Base-by-base conservation (phyloP, 2,888 invertebrate genomes). In the Lithophane ornitopus region DNA sequence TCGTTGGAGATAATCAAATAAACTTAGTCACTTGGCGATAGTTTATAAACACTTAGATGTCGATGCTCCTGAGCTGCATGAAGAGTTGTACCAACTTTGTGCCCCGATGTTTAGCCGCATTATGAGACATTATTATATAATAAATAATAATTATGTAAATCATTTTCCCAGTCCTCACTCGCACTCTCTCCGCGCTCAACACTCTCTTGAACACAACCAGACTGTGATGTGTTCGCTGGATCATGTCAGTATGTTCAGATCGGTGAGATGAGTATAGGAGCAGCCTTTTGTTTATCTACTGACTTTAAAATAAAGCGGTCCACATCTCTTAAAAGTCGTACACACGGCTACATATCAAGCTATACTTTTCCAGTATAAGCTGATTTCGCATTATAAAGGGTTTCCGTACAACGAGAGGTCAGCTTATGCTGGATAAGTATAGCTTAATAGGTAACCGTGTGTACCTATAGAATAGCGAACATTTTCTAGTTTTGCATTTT, bases 401-500 rank as follows among this genome's bases (percentile, higher is more conserved):
- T 34, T 34, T 34, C 34, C 34, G 6, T 34, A 34, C 34, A 34
- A 34, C 4, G 34, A 34, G 34, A 34, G 34, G 34, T 34, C 34
- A 34, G 34, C 34, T 34, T 34, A 34, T 34, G 34, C 34, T 34
- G 34, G 34, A 34, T 34, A 34, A 6, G 34, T 34, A 34, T 34
- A 34, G 34, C 34, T 34, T 34, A 6, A 34, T 34, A 34, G 4
- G 6, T 34, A 34, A 6, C 34, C 34, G 34, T 34, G 34, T 34
- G 3, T n/a, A 34, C n/a, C 1, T 11, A 72, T 14, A 39, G 6
- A 59, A 52, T 67, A 39, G 22, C n/a, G 28, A 52, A 52, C 4
- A 59, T 44, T 52, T 28, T 75, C 19, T 22, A 26, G 26, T 28
- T 11, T 22, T 46, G 19, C 26, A 76, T 62, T 75, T 63, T 39